Base-by-base conservation (phyloP, 2,888 invertebrate species). In the Tachina lurida region DNA sequence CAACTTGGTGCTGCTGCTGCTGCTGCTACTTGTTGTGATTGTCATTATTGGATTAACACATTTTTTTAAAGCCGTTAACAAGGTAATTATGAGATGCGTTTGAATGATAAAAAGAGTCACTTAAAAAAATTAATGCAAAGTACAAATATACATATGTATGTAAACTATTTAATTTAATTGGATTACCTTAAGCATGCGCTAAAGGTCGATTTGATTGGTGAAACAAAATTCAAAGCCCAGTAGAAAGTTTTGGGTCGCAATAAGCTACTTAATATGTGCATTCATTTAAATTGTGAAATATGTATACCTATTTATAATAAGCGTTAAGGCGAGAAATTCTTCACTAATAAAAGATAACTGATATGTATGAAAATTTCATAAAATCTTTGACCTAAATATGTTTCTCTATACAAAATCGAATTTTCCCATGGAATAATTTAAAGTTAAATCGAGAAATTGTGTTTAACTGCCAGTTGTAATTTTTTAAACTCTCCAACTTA, bases 31-130 rank as follows among this genome's bases (percentile, higher is more conserved):
- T 15, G 15, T 7, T 19, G 60, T 19, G 58, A 68, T 68, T 60
- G 63, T 65, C 58, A 19, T 7, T 70, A 52, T 75, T 75, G 71
- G 75, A 79, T 82, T 83, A 83, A 71, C 60, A 73, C 65, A 67
- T 79, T 67, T 58, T 73, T 70, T 65, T 58, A 47, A 63, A 71
- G 31, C 49, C 22, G 52, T 71, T 70, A 71, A 70, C 41, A 41
- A 76, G 82, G 82, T 82, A 76, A 75, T 62, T 70, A 76, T 39
- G 10, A 19, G 47, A 22, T 58, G 52, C 43, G 31, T 76, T 67
- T 39, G 39, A 47, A 58, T 67, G 17, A 65, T 76, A 47, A 9
- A 67, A 76, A 58, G 15, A 17, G 54, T 54, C 17, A 17, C 17
- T 31, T 31, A 0, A 54, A 54, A 10, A 54, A 54, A 17, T 17